Base-by-base conservation (phyloP, 2,888 invertebrate species). In the Carterocephalus palaemon region DNA sequence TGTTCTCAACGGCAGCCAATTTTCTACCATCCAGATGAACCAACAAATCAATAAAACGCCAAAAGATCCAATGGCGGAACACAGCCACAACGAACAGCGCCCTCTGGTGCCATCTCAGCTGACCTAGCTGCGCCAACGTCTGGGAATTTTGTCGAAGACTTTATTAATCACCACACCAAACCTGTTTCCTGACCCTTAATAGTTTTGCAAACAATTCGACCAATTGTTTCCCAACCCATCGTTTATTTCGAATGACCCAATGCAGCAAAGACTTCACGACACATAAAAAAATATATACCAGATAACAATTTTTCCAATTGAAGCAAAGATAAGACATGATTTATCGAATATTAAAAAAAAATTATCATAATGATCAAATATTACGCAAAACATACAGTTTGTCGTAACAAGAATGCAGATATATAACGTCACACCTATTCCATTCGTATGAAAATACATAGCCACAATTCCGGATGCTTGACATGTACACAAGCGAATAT, bases 21-120 rank as follows among this genome's bases (percentile, higher is more conserved):
- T 26, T 17, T 17, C 20, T 9, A 19, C 34, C 34, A 3, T 4
- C 13, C 15, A 42, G 13, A 34, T 16, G 34, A 7, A 28, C 16
- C 10, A 42, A 36, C 22, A 42, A 36, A 9, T 22, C 19, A 66
- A 28, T 26, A 72, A 42, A 24, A 73, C 47, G 42, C 34, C 42
- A 40, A 53, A 54, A 62, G 26, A 64, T 59, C 74, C 78, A 74
- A 51, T 69, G 62, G 33, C 59, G 61, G 42, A 70, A 47, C 51
- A 70, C 52, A 23, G 55, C 49, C 51, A 70, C 55, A 47, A 78
- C 52, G 52, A 59, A 67, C 46, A 54, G 57, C 54, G 63, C 63
- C 55, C 64, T 68, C 48, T 66, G 53, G 38, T 46, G 59, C 75
- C 74, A 78, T 15, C 52, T 54, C 46, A 67, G 45, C 20, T 58